Evolutionary conservation across 53 echinoderm and acorn worm species (phyloP), one percentile per base, ranked within the genome.

Genomic region (Crossaster papposus): DNA sequence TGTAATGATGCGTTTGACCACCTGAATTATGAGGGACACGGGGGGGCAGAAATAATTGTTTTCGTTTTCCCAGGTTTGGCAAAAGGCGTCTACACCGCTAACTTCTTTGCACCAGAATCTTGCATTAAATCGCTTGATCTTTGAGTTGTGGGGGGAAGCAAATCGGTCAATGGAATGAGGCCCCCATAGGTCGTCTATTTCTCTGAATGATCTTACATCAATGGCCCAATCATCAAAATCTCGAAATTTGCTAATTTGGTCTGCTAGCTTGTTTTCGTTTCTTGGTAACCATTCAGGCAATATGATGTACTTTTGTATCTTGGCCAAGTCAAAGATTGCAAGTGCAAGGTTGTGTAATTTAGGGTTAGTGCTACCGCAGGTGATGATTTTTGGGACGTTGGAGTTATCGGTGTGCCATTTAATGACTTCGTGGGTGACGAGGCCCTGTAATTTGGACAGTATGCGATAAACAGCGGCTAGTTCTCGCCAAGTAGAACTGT

Each of bases 21-120:
- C 86, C 36, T 91, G 91, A 7, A 78, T 0, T 5, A 91, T 91
- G 8, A 91, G 79, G 37, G 38, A 91, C 10, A 79, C 79, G 1
- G 91, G 91, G n/a, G n/a, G 91, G 86, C 78, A 83, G 30, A 90
- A 82, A 63, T 90, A 84, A 77, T 90, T 90, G 68, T 90, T 90
- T 36, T 83, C 84, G 32, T 3, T 34, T 12, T 2, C 1, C 85
- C 91, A 85, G 24, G 30, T 44, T 29, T 91, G 91, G 23, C 79
- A 85, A 91, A 91, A 91, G 1, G 91, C 86, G 50, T 91, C 86
- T n/a, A 91, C 86, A 12, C 91, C 91, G 23, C 78, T 55, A 20
- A 78, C 78, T 14, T 54, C 77, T 36, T 62, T 75, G 30, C 84
- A 90, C 91, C 83, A 90, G 63, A 91, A 91, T 91, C 80, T 86